Percentiles rank a stretch among this genome's conserved stretches.
Evolutionary conservation across 92 coral and sea anemone species (phyloP).

Genomic region (Virgularia gustaviana): DNA sequence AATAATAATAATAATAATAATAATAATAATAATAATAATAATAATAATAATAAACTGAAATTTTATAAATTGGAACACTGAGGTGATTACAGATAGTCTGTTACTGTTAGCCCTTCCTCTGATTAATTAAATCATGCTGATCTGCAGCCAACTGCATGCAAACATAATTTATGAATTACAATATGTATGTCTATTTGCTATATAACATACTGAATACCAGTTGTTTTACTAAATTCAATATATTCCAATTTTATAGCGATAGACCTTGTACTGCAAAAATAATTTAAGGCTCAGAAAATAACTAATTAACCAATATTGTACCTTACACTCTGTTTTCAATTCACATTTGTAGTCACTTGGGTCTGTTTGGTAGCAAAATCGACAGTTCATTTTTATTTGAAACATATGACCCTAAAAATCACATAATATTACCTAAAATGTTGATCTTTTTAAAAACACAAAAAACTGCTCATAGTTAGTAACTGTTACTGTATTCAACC

Average conservation of each 20-base stretch:
- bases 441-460: no score
- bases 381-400: constrained; percentile 57
- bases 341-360: constrained; percentile 51
- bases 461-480: neutral
- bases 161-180: no score
- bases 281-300: no score
- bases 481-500: neutral
- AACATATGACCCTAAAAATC: constrained; percentile 56
- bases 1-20: no score
- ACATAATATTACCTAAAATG: neutral
- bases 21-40: no score
- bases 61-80: neutral
- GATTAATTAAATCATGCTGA: neutral
- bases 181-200: no score
- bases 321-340: constrained; percentile 49
- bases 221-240: neutral
- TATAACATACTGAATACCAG: no score
- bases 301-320: neutral
- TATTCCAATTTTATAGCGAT: neutral
- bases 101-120: no score
- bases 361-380: constrained; percentile 79
- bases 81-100: neutral
- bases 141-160: neutral
- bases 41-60: no score
- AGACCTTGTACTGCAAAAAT: neutral